phyloP scores from a whole-genome alignment of 1,140 invertebrate genomes.

The Drosophila lini region DNA sequence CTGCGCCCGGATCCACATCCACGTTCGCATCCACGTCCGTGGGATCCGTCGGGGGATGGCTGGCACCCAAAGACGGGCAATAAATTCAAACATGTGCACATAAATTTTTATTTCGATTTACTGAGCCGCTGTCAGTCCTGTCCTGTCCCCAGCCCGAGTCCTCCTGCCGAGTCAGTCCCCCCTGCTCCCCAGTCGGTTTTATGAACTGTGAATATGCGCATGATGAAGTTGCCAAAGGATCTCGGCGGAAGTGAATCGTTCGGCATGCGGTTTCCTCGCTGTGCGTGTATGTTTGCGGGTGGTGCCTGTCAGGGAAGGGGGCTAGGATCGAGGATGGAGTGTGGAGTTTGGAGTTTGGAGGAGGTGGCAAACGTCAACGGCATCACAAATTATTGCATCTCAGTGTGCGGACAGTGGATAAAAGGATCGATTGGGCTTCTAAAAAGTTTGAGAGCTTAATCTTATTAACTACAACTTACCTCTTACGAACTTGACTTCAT shows the following conservation, averaged over 20 bases:
- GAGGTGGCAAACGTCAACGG: constrained; percentile 32
- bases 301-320: not conserved
- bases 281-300: constrained; percentile 25
- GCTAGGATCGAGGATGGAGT: not conserved
- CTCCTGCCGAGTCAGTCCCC: not conserved
- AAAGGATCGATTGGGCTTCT: not conserved
- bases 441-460: not conserved
- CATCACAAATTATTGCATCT: constrained; percentile 74
- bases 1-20: constrained; percentile 17
- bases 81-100: constrained; percentile 81
- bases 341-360: not conserved
- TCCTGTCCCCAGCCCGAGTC: constrained; percentile 2
- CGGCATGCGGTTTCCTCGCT: constrained; percentile 34
- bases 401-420: constrained; percentile 14
- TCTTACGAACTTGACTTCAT: no score
- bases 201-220: constrained; percentile 77
- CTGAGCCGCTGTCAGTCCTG: constrained; percentile 49
- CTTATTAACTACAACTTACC: not conserved
- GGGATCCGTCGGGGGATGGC: constrained; percentile 6
- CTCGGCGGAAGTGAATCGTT: constrained; percentile 52
- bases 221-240: constrained; percentile 67
- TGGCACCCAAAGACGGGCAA: constrained; percentile 63
- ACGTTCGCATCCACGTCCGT: constrained; percentile 1
- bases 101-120: constrained; percentile 82
- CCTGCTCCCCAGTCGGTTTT: constrained; percentile 53